Conservation (phyloP, 2,113 vertebrate species). For the human region DNA sequence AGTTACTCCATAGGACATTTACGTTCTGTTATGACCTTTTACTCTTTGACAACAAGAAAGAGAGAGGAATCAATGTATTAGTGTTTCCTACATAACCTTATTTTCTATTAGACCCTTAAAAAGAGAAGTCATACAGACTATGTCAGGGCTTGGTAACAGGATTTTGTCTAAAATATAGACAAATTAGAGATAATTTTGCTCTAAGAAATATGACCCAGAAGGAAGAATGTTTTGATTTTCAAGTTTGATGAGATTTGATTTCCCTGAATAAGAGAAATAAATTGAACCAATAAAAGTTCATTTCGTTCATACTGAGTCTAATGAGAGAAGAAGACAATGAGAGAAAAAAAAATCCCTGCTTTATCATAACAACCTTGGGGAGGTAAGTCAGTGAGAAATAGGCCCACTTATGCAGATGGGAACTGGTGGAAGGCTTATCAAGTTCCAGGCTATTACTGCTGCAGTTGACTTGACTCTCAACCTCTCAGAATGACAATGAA, state of each 20-base stretch:
- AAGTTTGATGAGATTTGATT: neutral
- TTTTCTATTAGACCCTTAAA: neutral
- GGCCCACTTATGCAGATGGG: neutral
- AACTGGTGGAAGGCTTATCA: neutral
- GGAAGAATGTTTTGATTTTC: slow-evolving; percentile 7
- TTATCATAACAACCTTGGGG: neutral
- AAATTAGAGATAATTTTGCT: neutral
- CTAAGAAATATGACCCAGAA: neutral
- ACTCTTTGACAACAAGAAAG: neutral
- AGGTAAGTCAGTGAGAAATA: neutral
- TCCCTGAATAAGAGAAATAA: neutral
- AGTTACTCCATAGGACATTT: neutral
- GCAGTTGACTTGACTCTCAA: neutral
- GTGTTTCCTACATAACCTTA: neutral
- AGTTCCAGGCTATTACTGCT: neutral
- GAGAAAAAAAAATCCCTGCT: neutral
- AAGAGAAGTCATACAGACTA: neutral
- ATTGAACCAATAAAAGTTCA: neutral
- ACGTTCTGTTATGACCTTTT: neutral
- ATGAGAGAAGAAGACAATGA: neutral
- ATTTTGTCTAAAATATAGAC: slow-evolving; percentile 12
- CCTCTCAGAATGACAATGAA: neutral
- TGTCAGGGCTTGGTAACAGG: neutral
- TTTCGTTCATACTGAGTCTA: neutral
- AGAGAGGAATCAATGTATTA: neutral